A percentile compares a stretch with the other conserved stretches of the same genome.
Evolutionary conservation across 2,797 vertebrate species (phyloP).

Genomic region (Gadopsis marmoratus): DNA sequence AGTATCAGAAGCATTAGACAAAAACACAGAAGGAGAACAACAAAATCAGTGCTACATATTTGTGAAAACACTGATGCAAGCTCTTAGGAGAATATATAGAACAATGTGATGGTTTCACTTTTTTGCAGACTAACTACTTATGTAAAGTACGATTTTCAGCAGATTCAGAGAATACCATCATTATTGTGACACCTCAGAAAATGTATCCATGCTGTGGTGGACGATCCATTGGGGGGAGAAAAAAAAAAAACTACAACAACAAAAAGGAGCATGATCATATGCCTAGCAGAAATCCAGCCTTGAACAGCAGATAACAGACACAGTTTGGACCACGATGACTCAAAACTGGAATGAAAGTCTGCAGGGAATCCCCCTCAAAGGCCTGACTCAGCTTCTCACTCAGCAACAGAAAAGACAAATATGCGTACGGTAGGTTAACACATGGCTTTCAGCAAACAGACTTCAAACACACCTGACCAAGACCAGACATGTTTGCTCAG

Average conservation of each 20-base stretch:
- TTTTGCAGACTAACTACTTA: not conserved
- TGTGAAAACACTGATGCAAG: not conserved
- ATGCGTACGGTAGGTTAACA: slow-evolving; percentile 54
- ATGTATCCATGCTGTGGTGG: not conserved
- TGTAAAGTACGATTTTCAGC: not conserved
- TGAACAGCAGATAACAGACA: slow-evolving; percentile 1
- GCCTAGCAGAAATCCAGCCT: not conserved
- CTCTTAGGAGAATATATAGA: not conserved
- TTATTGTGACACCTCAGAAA: not conserved
- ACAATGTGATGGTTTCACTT: not conserved
- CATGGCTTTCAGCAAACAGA: slow-evolving; percentile 66
- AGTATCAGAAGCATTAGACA: not conserved
- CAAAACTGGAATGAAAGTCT: slow-evolving; percentile 48
- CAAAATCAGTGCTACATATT: not conserved
- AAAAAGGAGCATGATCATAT: not conserved
- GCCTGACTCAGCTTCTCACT: slow-evolving; percentile 47
- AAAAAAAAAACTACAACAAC: not conserved
- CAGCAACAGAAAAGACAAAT: slow-evolving; percentile 56
- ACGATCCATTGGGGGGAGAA: not conserved
- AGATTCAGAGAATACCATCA: not conserved
- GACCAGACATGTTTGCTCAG: slow-evolving; percentile 63
- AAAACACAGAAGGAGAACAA: not conserved
- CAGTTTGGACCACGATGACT: slow-evolving; percentile 44
- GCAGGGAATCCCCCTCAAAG: slow-evolving; percentile 46
- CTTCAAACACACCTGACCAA: slow-evolving; percentile 68